Evolutionary conservation across 35 echinoderm and acorn worm genomes (phyloP), one percentile per base, ranked within the genome.

Genomic region (Apostichopus japonicus): DNA sequence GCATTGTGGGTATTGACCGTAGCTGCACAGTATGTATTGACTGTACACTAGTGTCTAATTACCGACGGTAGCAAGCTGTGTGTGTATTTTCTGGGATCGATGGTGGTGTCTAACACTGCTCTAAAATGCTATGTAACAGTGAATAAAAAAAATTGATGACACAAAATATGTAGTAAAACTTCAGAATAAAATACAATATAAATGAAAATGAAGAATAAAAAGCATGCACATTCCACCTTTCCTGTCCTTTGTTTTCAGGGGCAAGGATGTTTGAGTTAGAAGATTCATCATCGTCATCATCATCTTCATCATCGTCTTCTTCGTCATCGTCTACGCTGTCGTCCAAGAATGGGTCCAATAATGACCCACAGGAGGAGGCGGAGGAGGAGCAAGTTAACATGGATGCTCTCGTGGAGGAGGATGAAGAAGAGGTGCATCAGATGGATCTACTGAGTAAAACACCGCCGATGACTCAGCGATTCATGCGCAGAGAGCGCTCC

Each of bases 391-490:
- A 44, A 44, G 33, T 44, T 44, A 22, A n/a, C 6, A 53, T 16
- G 19, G 54, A 58, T 5, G 71, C 71, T 1, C 71, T 75, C 4
- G 90, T 54, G 7, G 72, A 79, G 24, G 53, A 78, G 8, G 72
- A 33, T 55, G 72, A 77, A 23, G 72, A 91, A 52, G 90, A 91
- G 33, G 67, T 52, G 7, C 51, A 78, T 6, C 51, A 77, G 58
- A 52, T 79, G 23, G 90, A 91, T 67, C 44, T 91, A 15, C 53
- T 91, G 16, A 91, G 90, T 25, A 91, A 91, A 77, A 91, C 90
- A 21, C 90, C 90, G 56, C 90, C 90, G 15, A 91, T 91, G 90
- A 77, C 72, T 5, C 72, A 77, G 27, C 78, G 90, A 16, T 79
- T 21, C 33, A 71, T 72, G 1, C 56, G 62, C 9, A 89, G 86